Evolutionary conservation across 2,113 vertebrate species (phyloP).

Genomic region (Gopherus evgoodei): DNA sequence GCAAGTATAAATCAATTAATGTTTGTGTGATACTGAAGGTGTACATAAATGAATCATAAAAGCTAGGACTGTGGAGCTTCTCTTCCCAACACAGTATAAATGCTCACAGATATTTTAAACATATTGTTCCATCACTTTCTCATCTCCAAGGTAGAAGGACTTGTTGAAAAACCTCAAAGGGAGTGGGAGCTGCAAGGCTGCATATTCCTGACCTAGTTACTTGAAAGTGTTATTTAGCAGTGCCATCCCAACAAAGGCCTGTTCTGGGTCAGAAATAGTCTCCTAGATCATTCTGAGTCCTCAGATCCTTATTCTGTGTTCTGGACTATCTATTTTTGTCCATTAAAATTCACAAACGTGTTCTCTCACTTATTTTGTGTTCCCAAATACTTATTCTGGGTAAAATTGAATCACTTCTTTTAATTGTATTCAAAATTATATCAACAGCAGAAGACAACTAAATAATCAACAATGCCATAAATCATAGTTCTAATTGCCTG

Average conservation of each 20-base stretch:
- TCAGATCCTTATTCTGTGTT: background rate
- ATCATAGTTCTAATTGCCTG: background rate
- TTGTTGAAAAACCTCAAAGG: background rate
- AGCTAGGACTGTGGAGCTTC: rapidly evolving
- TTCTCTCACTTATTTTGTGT: background rate
- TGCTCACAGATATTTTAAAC: background rate
- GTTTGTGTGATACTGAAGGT: background rate
- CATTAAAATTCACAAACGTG: background rate
- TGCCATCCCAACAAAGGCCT: background rate
- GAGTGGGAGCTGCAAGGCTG: background rate
- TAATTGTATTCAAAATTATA: background rate
- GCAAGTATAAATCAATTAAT: background rate
- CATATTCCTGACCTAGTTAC: background rate
- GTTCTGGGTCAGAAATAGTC: background rate
- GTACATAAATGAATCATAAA: background rate
- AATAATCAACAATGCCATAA: background rate
- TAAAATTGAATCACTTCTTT: background rate
- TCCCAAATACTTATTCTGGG: background rate
- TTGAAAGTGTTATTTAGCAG: background rate
- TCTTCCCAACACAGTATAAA: background rate
- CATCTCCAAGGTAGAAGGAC: background rate
- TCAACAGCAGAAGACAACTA: background rate
- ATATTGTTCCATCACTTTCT: background rate
- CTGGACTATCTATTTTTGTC: background rate
- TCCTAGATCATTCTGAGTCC: background rate